Base-by-base conservation (phyloP, 2,797 vertebrate genomes). In the Brachyrhaphis roseni region DNA sequence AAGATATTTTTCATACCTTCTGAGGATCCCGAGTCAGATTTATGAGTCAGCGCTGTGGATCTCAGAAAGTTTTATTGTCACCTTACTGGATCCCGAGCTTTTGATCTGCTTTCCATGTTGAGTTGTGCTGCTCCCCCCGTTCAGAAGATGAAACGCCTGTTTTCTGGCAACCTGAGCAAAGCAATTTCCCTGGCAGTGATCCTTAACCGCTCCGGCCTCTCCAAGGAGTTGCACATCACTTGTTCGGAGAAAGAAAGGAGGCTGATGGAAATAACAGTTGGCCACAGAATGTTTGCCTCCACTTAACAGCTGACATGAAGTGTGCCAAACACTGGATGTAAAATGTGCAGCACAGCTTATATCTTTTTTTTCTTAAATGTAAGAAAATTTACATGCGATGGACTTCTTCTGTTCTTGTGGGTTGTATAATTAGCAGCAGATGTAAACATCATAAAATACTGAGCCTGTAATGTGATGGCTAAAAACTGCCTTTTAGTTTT, bases 161-260 rank as follows among this genome's bases (percentile, higher is more conserved):
- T 90, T 94, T 90, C 89, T 93, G 93, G 94, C 91, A 94, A 86
- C 87, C 83, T 73, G 88, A 92, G 93, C 88, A 91, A 91, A 93
- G 93, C 83, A 66, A 84, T 82, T 92, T 88, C 89, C 91, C 77
- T 80, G 70, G 89, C 87, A 89, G 85, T 85, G 89, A 93, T 92
- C 89, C 91, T 76, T 88, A 91, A 92, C 89, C 86, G 80, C 88
- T 74, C 78, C 78, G 88, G 87, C 79, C 90, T 91, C 88, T 90
- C 91, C 81, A 78, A 89, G 89, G 92, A 90, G 90, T 86, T 86
- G 82, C 86, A 93, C 90, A 92, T 92, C 89, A 90, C 82, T 90
- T 84, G 82, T 88, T 93, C 81, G 70, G 73, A 88, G 87, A 82
- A 84, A 86, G 53, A 87, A 83, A 77, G 81, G 59, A 78, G 89